Evolutionary conservation across 2,888 invertebrate species (phyloP).

Genomic region (Morpho deidamia): DNA sequence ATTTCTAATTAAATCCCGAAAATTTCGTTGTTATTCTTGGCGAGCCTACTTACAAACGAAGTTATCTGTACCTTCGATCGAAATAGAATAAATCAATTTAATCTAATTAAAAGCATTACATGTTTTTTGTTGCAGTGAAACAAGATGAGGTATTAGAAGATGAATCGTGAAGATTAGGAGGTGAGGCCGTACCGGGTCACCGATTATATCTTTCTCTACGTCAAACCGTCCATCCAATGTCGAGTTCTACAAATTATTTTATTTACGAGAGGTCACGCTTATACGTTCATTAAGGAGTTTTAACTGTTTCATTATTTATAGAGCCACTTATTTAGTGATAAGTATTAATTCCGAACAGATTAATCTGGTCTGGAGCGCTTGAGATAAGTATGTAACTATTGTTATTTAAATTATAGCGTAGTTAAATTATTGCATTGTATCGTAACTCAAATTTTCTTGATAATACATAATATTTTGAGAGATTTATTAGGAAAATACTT

Average conservation of each 20-base stretch:
- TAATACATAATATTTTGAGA: too few relatives aligned
- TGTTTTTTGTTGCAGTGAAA: conserved; percentile 73
- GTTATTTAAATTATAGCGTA: too few relatives aligned
- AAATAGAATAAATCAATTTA: conserved; percentile 74
- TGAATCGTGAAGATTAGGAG: conserved; percentile 66
- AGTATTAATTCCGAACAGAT: too few relatives aligned
- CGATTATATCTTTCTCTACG: conserved; percentile 68
- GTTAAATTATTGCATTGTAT: too few relatives aligned
- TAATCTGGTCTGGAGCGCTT: too few relatives aligned
- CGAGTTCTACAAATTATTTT: conserved; percentile 67
- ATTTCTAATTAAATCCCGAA: background rate
- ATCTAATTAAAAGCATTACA: conserved; percentile 78
- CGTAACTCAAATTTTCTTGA: too few relatives aligned
- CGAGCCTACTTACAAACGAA: conserved; percentile 43
- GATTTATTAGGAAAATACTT: too few relatives aligned
- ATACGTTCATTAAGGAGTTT: too few relatives aligned
- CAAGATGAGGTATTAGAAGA: conserved; percentile 73
- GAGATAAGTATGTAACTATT: too few relatives aligned
- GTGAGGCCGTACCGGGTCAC: conserved; percentile 69
- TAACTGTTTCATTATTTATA: too few relatives aligned
- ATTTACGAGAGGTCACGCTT: background rate
- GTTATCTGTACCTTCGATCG: conserved; percentile 58
- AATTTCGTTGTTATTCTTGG: background rate
- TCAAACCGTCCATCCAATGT: conserved; percentile 71
- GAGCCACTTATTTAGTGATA: too few relatives aligned